A percentile compares a stretch with the other conserved stretches of the same genome.
phyloP scores from a whole-genome alignment of 2,888 invertebrate species.

The Exocentrus adspersus region DNA sequence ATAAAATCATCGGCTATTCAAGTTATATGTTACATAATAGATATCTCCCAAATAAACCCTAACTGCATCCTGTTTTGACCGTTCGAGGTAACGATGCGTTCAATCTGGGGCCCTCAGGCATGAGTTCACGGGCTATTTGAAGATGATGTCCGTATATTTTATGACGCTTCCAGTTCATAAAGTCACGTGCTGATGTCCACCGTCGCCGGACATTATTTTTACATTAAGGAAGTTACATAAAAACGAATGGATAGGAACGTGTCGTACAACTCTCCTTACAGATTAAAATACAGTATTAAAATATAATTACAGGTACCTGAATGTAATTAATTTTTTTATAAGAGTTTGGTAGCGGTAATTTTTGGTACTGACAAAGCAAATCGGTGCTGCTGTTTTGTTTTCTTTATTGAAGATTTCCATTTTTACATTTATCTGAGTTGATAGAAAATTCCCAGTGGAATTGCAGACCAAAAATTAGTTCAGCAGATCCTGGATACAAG shows the following conservation, averaged over 20 bases:
- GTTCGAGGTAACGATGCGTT: conserved; percentile 11
- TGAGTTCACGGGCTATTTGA: conserved; percentile 6
- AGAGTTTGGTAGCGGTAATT: no score
- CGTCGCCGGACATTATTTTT: conserved; percentile 10
- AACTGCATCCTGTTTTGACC: conserved; percentile 13
- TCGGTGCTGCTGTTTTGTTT: no score
- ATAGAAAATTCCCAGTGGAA: no score
- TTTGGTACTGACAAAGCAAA: no score
- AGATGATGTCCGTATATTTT: conserved; percentile 7
- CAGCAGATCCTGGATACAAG: neutral
- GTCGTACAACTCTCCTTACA: neutral
- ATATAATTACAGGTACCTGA: neutral
- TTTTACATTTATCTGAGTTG: no score
- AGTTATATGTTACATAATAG: neutral
- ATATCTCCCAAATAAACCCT: conserved; percentile 9
- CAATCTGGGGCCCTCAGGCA: neutral
- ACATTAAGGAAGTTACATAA: conserved; percentile 10
- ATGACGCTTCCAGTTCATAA: conserved; percentile 18
- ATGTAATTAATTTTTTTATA: no score
- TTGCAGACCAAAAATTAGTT: neutral
- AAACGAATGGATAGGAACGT: conserved; percentile 6
- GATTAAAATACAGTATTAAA: conserved; percentile 6
- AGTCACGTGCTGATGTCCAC: conserved; percentile 9
- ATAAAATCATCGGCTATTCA: neutral
- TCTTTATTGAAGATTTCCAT: no score